phyloP scores from a whole-genome alignment of 2,113 vertebrate species.

The Ranitomeya imitator region DNA sequence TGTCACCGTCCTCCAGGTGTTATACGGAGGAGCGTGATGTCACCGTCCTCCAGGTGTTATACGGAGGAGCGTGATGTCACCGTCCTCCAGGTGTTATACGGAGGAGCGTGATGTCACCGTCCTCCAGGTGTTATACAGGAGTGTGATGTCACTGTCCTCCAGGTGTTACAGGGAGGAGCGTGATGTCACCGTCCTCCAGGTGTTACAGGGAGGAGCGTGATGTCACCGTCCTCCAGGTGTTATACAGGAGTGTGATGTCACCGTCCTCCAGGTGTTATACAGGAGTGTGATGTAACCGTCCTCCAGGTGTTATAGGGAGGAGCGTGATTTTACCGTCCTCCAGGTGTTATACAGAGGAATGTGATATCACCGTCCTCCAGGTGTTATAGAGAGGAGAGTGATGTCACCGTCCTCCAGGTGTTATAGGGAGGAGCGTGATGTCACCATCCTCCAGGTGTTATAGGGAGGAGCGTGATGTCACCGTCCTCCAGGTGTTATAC shows the following conservation, averaged over 20 bases:
- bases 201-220: neutral
- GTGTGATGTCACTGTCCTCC: neutral
- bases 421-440: neutral
- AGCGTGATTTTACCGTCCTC: neutral
- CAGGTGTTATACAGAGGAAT: neutral
- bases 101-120: neutral
- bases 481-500: neutral
- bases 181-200: neutral
- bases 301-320: neutral
- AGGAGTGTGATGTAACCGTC: neutral
- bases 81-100: neutral
- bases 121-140: neutral
- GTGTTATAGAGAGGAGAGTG: neutral
- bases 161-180: neutral
- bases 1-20: neutral
- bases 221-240: neutral
- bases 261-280: neutral
- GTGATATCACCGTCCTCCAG: neutral
- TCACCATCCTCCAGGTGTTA: neutral
- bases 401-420: neutral
- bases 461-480: neutral
- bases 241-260: neutral
- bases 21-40: neutral
- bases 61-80: neutral
- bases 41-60: neutral